Evolutionary conservation across 2,797 vertebrate species (phyloP), one percentile per base, ranked within the genome.

Genomic region (Chrysocyon brachyurus): DNA sequence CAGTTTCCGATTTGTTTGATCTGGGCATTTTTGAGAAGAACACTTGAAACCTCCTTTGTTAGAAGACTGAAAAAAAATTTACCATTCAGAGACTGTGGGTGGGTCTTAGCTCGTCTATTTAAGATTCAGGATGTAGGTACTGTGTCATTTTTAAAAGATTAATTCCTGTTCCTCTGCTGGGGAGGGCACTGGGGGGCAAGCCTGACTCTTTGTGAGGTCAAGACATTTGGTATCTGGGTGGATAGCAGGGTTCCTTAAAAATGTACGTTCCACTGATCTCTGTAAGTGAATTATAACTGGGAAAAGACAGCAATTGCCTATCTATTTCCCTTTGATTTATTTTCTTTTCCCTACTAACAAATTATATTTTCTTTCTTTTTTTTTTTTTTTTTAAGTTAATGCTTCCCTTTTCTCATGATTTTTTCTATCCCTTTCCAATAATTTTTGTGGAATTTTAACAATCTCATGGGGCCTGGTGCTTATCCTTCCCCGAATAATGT

Each of bases 1-100:
- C 73, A 6, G 24, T 75, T 95, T 94, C 88, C 83, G 87, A 33
- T 90, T 64, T 95, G 89, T 96, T 98, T 98, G 95, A 97, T 98
- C 82, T 93, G 75, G 61, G 86, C 57, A 49, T 96, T 96, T 98
- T 97, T 81, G 92, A 95, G 96, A 84, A 61, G 81, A 97, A 94
- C 36, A 28, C 79, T 97, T 72, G 90, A 97, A 96, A 96, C 72
- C 86, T 79, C 56, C 89, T 96, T 96, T 97, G 90, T 96, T 95
- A 96, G 66, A 91, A 68, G 73, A 86, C 52, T 93, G 83, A 88
- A 92, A 93, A 40, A 92, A 95, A 95, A 59, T 90, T 97, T 97
- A 95, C 94, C 78, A 68, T 87, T 82, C 56, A 28, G 61, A 90
- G 77, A 88, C 12, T 22, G 9, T 90, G 87, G 84, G 46, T 95